Conservation (phyloP, 2,888 invertebrate genomes). For the Amiota minor region DNA sequence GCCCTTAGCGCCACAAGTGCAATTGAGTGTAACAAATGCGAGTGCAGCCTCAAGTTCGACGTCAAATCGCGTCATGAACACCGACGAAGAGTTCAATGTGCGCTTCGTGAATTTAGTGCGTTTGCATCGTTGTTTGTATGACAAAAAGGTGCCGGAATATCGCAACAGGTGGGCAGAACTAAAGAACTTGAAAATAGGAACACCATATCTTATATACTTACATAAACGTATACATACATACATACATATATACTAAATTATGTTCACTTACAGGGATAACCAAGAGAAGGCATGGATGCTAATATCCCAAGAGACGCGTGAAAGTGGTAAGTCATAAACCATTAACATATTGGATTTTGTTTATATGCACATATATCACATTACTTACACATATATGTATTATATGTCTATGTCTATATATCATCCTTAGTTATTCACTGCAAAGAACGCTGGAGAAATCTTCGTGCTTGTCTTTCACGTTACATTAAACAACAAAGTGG, state of each 20-base stretch:
- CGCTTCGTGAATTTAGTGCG: slow-evolving; percentile 75
- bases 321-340: slow-evolving; percentile 67
- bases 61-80: slow-evolving; percentile 72
- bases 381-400: no score
- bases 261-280: slow-evolving; percentile 65
- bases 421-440: slow-evolving; percentile 69
- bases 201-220: neutral
- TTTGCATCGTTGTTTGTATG: slow-evolving; percentile 74
- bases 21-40: neutral
- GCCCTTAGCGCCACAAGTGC: neutral
- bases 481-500: slow-evolving; percentile 72
- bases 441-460: slow-evolving; percentile 74
- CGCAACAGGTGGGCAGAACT: slow-evolving; percentile 66
- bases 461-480: slow-evolving; percentile 72
- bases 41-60: slow-evolving; percentile 39
- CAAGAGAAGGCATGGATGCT: slow-evolving; percentile 73
- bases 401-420: neutral
- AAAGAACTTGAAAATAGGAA: neutral
- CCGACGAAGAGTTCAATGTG: slow-evolving; percentile 74
- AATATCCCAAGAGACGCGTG: slow-evolving; percentile 71
- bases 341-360: neutral
- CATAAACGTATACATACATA: neutral
- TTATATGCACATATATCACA: neutral
- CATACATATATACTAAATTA: neutral
- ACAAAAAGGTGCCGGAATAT: slow-evolving; percentile 74